Conservation (phyloP, 2,888 invertebrate species). For the Graphium colonna region DNA sequence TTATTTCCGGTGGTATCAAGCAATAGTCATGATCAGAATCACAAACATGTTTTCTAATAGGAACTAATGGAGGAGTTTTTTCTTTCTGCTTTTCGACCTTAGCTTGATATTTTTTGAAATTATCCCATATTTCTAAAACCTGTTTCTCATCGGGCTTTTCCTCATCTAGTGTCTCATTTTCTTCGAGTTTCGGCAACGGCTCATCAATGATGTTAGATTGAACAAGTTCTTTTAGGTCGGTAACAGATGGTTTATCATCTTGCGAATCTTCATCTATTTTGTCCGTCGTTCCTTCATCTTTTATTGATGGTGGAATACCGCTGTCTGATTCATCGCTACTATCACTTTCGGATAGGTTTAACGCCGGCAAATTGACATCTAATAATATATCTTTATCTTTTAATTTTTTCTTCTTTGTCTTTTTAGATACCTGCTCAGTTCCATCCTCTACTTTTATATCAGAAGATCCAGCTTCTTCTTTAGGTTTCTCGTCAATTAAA, state of each 20-base stretch:
- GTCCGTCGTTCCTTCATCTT: constrained; percentile 39
- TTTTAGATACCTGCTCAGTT: constrained; percentile 58
- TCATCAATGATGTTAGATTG: constrained; percentile 27
- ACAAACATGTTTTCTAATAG: constrained; percentile 78
- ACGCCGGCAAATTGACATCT: constrained; percentile 85
- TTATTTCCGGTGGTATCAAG: constrained; percentile 69
- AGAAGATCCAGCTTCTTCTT: constrained; percentile 54
- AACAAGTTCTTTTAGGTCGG: constrained; percentile 34
- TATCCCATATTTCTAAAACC: constrained; percentile 87
- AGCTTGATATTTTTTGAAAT: constrained; percentile 87
- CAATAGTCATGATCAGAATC: constrained; percentile 90
- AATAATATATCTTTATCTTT: constrained; percentile 71
- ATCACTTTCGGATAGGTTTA: constrained; percentile 92
- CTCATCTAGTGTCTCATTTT: constrained; percentile 53
- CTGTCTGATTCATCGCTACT: constrained; percentile 84
- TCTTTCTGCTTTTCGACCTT: constrained; percentile 81
- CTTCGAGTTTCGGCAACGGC: constrained; percentile 34
- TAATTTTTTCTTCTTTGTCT: constrained; percentile 67
- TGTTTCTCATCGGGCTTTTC: constrained; percentile 80
- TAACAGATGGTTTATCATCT: constrained; percentile 34
- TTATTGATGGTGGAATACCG: constrained; percentile 44
- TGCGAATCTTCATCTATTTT: constrained; percentile 36
- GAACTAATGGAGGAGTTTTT: constrained; percentile 67
- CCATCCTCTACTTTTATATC: constrained; percentile 52
- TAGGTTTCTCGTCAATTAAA: constrained; percentile 57